Evolutionary conservation across 92 coral and sea anemone genomes (phyloP).

Genomic region (Porites cylindrica): DNA sequence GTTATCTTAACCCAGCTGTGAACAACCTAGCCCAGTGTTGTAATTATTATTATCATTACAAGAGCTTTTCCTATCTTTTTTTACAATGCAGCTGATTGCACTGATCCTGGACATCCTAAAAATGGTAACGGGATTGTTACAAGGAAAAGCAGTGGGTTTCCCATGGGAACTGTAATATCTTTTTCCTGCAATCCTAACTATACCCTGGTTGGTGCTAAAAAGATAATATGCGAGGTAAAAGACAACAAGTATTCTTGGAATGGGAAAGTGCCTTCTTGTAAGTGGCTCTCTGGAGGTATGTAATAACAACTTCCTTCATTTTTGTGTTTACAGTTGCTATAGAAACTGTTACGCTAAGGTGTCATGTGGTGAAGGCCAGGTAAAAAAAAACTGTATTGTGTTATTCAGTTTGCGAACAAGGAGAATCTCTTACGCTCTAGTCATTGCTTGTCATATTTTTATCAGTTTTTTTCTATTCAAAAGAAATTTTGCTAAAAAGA

Average conservation of each 20-base stretch:
- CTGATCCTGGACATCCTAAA: conserved; percentile 40
- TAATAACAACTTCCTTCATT: background rate
- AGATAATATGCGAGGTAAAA: conserved; percentile 53
- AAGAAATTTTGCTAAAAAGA: too few relatives aligned
- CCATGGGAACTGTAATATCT: conserved; percentile 20
- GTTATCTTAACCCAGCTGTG: too few relatives aligned
- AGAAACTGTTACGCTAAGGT: too few relatives aligned
- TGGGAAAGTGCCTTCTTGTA: conserved; percentile 72
- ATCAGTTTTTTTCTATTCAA: too few relatives aligned
- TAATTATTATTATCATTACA: background rate
- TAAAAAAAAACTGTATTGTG: too few relatives aligned
- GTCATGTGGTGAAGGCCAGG: too few relatives aligned
- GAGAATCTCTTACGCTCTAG: too few relatives aligned
- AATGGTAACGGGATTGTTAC: conserved; percentile 2
- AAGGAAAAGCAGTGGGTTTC: background rate
- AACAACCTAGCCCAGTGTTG: too few relatives aligned
- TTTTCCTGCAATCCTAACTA: conserved; percentile 41
- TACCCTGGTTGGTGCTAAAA: conserved; percentile 62
- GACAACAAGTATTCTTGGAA: conserved; percentile 38
- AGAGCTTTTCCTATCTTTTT: background rate
- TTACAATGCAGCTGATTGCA: conserved; percentile 1
- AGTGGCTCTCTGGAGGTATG: conserved; percentile 50
- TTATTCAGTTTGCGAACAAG: too few relatives aligned
- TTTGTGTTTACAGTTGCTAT: conserved; percentile 1
- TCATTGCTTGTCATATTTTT: too few relatives aligned